Evolutionary conservation across 1,140 invertebrate genomes (phyloP).

Genomic region (Semibalanus balanoides): DNA sequence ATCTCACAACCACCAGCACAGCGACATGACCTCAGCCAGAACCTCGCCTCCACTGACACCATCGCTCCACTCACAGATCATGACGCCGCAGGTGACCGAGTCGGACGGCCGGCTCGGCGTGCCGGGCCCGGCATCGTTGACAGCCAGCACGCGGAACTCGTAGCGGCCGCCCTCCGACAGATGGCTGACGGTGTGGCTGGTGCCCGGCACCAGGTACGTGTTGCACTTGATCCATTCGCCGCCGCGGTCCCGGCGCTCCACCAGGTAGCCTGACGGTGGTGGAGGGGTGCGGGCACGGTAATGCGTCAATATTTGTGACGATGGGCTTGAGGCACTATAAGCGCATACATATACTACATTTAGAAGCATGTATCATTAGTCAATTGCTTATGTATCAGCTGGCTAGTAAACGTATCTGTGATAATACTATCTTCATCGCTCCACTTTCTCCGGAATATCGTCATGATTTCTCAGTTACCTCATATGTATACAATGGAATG

Average conservation of each 20-base stretch:
- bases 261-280: constrained; percentile 50
- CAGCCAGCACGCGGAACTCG: constrained; percentile 84
- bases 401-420: too few species aligned
- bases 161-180: constrained; percentile 79
- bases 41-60: neutral
- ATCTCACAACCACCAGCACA: too few species aligned
- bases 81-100: constrained; percentile 43
- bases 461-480: too few species aligned
- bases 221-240: constrained; percentile 91
- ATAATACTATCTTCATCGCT: too few species aligned
- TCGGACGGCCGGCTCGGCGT: constrained; percentile 88
- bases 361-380: too few species aligned
- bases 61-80: constrained; percentile 5
- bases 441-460: too few species aligned
- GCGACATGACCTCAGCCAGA: too few species aligned
- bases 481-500: too few species aligned
- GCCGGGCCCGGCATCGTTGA: constrained; percentile 90
- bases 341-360: too few species aligned
- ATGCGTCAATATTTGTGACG: too few species aligned
- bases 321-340: too few species aligned
- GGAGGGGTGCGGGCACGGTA: neutral
- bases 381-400: too few species aligned
- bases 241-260: constrained; percentile 87
- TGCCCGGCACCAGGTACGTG: constrained; percentile 80
- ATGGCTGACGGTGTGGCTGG: constrained; percentile 79